These are phyloP conservation scores for Corapipo altera DNA, from an alignment of 2,113 vertebrate species.

Conservation along the genomic window DNA sequence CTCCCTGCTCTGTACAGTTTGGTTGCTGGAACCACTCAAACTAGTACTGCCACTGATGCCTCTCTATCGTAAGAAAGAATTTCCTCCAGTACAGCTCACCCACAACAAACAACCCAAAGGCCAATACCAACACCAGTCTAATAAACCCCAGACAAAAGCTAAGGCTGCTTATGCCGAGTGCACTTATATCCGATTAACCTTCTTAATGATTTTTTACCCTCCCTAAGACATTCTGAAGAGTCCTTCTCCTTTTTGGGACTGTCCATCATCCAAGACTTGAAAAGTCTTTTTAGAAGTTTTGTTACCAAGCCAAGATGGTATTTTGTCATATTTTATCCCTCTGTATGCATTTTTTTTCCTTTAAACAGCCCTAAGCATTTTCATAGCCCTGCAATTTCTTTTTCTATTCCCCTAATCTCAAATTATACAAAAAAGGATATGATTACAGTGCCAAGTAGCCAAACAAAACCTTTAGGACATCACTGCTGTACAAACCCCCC, in stretches of 20 bases:
- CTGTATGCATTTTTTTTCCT: background rate
- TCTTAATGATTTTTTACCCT: background rate
- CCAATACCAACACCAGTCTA: background rate
- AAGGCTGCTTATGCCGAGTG: background rate
- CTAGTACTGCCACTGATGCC: background rate
- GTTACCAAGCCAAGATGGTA: background rate
- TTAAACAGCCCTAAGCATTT: background rate
- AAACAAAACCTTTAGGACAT: background rate
- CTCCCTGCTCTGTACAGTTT: background rate
- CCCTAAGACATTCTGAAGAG: background rate
- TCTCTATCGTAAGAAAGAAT: background rate
- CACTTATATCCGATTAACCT: background rate
- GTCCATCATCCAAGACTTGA: background rate
- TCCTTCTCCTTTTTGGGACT: rapidly evolving
- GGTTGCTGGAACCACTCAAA: background rate
- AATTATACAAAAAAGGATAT: background rate
- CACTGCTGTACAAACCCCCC: background rate
- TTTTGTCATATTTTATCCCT: background rate
- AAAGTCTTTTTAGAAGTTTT: background rate
- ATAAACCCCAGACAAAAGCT: background rate
- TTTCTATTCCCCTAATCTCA: background rate
- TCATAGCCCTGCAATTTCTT: background rate
- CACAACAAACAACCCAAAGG: background rate
- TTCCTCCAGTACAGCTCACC: background rate
- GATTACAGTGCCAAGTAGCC: background rate